Evolutionary conservation across 1,140 invertebrate genomes (phyloP).

Genomic region (Glossosoma conforme): DNA sequence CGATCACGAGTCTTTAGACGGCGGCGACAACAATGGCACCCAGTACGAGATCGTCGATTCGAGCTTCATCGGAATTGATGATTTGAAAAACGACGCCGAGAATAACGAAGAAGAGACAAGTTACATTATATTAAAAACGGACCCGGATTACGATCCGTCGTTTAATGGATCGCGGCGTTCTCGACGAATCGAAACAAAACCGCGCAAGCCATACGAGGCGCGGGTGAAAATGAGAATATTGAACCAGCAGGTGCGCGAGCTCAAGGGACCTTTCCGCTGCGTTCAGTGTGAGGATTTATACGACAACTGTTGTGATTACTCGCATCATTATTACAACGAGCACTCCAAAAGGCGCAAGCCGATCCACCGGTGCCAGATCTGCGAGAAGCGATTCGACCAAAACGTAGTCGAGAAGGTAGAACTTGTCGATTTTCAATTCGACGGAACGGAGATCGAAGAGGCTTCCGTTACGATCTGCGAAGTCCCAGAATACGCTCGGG

Average conservation of each 20-base stretch:
- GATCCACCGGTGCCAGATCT: slow-evolving; percentile 45
- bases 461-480: slow-evolving; percentile 36
- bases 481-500: slow-evolving; percentile 42
- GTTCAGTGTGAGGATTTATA: slow-evolving; percentile 42
- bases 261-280: slow-evolving; percentile 44
- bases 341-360: slow-evolving; percentile 45
- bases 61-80: slow-evolving; percentile 10
- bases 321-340: slow-evolving; percentile 42
- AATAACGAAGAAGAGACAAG: slow-evolving; percentile 20
- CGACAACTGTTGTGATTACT: slow-evolving; percentile 47
- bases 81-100: neutral
- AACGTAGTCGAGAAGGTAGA: slow-evolving; percentile 31
- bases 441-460: slow-evolving; percentile 17
- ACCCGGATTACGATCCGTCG: neutral
- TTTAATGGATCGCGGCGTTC: neutral
- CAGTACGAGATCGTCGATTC: slow-evolving; percentile 22
- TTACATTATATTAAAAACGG: slow-evolving; percentile 28
- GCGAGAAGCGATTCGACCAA: slow-evolving; percentile 42
- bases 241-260: neutral
- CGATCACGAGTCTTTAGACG: neutral
- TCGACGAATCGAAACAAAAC: slow-evolving; percentile 18
- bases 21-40: slow-evolving; percentile 6
- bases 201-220: slow-evolving; percentile 26
- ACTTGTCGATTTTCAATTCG: slow-evolving; percentile 19
- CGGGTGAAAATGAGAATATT: neutral